Conservation (phyloP, 2,888 invertebrate genomes). For the Pyrochroa serraticornis region DNA sequence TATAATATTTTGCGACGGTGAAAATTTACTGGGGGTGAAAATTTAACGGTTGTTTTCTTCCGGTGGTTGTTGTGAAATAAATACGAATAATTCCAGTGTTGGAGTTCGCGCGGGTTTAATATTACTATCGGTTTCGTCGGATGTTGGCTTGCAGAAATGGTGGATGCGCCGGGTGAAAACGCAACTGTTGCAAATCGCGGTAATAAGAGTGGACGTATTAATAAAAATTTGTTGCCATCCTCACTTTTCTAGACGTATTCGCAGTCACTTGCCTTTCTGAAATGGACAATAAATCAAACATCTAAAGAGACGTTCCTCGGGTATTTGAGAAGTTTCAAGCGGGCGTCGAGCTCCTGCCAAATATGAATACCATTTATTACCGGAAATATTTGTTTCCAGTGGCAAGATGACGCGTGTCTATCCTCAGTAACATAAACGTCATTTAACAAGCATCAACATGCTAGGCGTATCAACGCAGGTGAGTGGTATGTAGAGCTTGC, state of each 20-base stretch:
- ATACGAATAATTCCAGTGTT: too few species aligned
- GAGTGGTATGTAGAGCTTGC: slow-evolving; percentile 31
- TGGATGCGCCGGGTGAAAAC: slow-evolving; percentile 6
- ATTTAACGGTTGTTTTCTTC: too few species aligned
- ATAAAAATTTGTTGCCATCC: too few species aligned
- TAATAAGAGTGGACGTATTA: too few species aligned
- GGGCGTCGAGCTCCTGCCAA: slow-evolving; percentile 1
- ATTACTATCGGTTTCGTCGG: background rate
- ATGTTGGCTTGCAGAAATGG: background rate
- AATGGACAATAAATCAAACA: too few species aligned
- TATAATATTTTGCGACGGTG: too few species aligned
- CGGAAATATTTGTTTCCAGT: slow-evolving; percentile 18
- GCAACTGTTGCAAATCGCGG: background rate
- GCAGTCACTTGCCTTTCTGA: too few species aligned
- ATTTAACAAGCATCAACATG: slow-evolving; percentile 32
- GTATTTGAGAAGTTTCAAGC: background rate
- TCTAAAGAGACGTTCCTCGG: background rate
- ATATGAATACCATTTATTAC: slow-evolving; percentile 19
- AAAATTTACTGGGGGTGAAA: too few species aligned
- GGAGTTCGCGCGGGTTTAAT: background rate
- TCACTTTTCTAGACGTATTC: too few species aligned
- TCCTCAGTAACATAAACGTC: slow-evolving; percentile 21
- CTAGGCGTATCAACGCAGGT: slow-evolving; percentile 32
- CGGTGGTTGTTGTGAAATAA: too few species aligned
- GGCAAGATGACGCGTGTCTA: slow-evolving; percentile 17